Percentiles rank a stretch among this genome's conserved stretches.
These are phyloP conservation scores for Spilarctia lutea DNA, from an alignment of 2,888 invertebrate genomes.

Conservation along the genomic window DNA sequence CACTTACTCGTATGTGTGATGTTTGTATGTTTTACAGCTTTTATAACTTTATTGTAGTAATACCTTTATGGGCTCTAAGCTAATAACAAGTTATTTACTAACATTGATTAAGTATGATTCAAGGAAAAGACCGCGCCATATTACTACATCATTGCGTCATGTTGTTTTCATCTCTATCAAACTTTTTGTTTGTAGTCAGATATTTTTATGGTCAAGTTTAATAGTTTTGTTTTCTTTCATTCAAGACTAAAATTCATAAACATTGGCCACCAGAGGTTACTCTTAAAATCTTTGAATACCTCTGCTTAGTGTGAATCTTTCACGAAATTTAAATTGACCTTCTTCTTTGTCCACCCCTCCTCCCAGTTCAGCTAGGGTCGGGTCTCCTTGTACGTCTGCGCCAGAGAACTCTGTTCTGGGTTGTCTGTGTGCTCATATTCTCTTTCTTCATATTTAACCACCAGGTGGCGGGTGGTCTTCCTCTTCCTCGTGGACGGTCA, in stretches of 20 bases:
- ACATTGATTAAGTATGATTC: neutral
- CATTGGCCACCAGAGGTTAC: no score
- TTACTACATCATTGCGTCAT: neutral
- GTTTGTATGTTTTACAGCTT: neutral
- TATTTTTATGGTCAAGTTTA: neutral
- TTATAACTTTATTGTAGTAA: neutral
- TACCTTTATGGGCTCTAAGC: neutral
- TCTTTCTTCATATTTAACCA: no score
- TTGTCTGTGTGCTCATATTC: no score
- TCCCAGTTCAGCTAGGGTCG: no score
- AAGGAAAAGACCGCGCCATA: neutral
- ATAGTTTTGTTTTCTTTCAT: neutral
- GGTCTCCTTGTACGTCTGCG: no score
- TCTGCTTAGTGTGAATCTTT: no score
- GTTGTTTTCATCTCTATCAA: neutral
- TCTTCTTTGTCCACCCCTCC: no score
- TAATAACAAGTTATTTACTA: neutral
- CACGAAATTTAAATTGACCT: no score
- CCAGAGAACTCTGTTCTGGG: no score
- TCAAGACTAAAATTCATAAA: neutral
- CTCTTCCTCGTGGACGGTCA: no score
- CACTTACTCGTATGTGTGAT: neutral
- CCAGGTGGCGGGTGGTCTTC: no score
- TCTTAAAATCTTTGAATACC: no score
- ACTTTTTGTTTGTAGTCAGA: neutral